A percentile compares a stretch with the other conserved stretches of the same genome.
phyloP scores from a whole-genome alignment of 2,113 vertebrate species.

The Picathartes gymnocephalus region DNA sequence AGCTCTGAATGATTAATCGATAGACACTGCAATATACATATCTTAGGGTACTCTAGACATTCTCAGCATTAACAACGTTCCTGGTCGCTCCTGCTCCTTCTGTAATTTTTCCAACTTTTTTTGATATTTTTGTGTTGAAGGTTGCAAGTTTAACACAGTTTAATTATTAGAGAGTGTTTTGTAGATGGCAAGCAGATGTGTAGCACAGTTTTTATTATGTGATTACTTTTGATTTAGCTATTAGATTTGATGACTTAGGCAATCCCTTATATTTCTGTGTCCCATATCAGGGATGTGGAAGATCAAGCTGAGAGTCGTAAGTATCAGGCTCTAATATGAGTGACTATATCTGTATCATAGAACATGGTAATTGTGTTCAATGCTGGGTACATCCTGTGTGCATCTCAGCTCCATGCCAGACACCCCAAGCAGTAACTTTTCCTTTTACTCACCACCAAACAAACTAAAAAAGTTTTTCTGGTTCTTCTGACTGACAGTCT shows the following conservation, averaged over 20 bases:
- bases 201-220: not conserved
- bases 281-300: not conserved
- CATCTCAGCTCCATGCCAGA: not conserved
- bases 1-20: not conserved
- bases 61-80: not conserved
- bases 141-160: not conserved
- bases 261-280: not conserved
- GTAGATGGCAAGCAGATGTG: not conserved
- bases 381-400: not conserved
- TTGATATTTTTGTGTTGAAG: not conserved
- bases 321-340: not conserved
- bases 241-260: not conserved
- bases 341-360: not conserved
- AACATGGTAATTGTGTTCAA: accelerated
- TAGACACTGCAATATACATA: not conserved
- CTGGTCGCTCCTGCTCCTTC: not conserved
- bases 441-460: not conserved
- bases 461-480: not conserved
- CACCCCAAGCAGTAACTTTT: not conserved
- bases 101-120: not conserved
- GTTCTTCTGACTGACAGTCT: not conserved
- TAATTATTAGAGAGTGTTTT: not conserved
- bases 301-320: not conserved
- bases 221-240: not conserved
- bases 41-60: not conserved